Percentiles rank a stretch among this genome's conserved stretches.
phyloP scores from a whole-genome alignment of 2,113 vertebrate genomes.

The Casuarius casuarius region DNA sequence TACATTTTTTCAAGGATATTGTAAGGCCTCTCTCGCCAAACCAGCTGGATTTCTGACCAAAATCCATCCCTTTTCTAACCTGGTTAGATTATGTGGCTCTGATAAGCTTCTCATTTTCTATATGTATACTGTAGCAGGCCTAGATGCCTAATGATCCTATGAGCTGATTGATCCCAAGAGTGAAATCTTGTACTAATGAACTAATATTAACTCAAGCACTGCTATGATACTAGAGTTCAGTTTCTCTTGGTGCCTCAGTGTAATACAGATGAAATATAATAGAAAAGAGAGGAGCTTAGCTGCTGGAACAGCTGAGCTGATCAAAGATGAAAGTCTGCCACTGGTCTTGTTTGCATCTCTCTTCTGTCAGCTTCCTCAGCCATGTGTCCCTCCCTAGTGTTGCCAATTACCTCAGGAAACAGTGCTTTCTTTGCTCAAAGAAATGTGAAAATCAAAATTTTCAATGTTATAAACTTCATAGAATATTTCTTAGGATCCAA shows the following conservation, averaged over 20 bases:
- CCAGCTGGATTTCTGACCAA: neutral
- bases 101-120: neutral
- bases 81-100: neutral
- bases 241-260: neutral
- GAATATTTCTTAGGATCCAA: neutral
- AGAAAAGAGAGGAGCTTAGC: neutral
- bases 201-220: neutral
- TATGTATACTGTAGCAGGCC: neutral
- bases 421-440: neutral
- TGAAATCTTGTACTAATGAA: neutral
- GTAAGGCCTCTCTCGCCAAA: neutral
- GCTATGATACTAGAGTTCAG: neutral
- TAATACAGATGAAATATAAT: neutral
- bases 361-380: neutral
- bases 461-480: neutral
- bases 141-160: neutral
- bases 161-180: neutral
- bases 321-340: neutral
- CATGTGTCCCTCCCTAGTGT: neutral
- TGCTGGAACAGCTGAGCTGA: too few species aligned
- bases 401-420: neutral
- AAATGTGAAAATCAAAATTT: neutral
- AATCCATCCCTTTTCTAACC: neutral
- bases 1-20: neutral
- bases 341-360: neutral